A percentile compares a stretch with the other conserved stretches of the same genome.
phyloP scores from a whole-genome alignment of 2,797 vertebrate genomes.

The Pangasius sanitwongsei region DNA sequence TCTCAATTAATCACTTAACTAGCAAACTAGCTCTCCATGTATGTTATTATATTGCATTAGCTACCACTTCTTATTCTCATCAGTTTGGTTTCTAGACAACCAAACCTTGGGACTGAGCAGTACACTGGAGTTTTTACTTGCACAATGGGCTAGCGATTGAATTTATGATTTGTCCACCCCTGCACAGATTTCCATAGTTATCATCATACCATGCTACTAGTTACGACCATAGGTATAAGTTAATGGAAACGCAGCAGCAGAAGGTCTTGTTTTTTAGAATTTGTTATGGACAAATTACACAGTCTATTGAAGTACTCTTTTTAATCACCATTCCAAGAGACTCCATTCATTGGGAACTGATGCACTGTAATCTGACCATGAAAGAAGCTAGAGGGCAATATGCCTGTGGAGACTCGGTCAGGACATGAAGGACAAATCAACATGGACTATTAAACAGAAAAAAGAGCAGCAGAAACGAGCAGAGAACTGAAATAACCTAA shows the following conservation, averaged over 20 bases:
- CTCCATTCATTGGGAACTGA: not conserved
- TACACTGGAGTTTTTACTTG: not conserved
- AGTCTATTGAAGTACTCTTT: not conserved
- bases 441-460: not conserved
- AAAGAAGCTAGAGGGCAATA: not conserved
- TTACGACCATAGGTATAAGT: not conserved
- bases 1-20: not conserved
- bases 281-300: not conserved
- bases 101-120: not conserved
- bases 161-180: not conserved
- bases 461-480: not conserved
- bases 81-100: not conserved
- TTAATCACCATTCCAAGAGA: not conserved
- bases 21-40: not conserved
- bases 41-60: not conserved
- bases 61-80: not conserved
- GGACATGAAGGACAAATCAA: slow-evolving; percentile 28
- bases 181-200: not conserved
- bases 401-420: not conserved
- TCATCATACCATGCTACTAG: not conserved
- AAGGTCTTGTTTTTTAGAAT: not conserved
- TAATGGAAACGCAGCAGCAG: not conserved
- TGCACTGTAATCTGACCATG: not conserved
- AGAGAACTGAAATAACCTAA: not conserved
- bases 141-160: not conserved